phyloP scores from a whole-genome alignment of 2,113 vertebrate genomes.

The Hyla sarda region DNA sequence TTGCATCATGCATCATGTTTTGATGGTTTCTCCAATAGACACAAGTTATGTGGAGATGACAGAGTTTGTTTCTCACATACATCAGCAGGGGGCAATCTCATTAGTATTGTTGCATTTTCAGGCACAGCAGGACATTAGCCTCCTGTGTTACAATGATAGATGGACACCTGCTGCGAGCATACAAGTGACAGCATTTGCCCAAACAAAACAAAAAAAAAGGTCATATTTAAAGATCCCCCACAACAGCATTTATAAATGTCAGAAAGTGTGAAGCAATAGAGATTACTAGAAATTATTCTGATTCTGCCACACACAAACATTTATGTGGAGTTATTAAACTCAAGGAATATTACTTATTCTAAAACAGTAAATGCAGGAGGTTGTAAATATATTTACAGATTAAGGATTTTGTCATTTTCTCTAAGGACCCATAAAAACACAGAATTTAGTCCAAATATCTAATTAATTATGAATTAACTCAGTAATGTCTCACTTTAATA shows the following conservation, averaged over 20 bases:
- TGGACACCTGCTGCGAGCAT: conserved; percentile 5
- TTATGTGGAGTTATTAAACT: neutral
- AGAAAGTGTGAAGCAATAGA: neutral
- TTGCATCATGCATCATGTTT: neutral
- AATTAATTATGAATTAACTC: neutral
- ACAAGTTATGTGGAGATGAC: conserved; percentile 2
- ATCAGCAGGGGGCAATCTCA: conserved; percentile 52
- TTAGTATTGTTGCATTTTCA: conserved; percentile 46
- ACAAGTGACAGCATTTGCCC: conserved; percentile 17
- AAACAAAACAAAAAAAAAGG: conserved; percentile 31
- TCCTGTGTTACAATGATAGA: conserved; percentile 23
- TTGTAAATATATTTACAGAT: neutral
- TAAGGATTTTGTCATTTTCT: neutral
- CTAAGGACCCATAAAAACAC: neutral
- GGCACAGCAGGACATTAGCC: conserved; percentile 24
- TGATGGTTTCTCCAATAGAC: conserved; percentile 25
- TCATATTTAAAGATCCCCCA: conserved; percentile 39
- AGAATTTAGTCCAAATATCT: neutral
- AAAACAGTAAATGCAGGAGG: neutral
- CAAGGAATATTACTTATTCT: neutral
- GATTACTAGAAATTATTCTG: neutral
- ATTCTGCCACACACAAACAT: neutral
- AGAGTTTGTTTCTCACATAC: conserved; percentile 2
- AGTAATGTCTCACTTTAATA: neutral
- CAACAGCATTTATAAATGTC: conserved; percentile 17